phyloP scores from a whole-genome alignment of 1,140 invertebrate species.

The Gonatopus flavifemur region DNA sequence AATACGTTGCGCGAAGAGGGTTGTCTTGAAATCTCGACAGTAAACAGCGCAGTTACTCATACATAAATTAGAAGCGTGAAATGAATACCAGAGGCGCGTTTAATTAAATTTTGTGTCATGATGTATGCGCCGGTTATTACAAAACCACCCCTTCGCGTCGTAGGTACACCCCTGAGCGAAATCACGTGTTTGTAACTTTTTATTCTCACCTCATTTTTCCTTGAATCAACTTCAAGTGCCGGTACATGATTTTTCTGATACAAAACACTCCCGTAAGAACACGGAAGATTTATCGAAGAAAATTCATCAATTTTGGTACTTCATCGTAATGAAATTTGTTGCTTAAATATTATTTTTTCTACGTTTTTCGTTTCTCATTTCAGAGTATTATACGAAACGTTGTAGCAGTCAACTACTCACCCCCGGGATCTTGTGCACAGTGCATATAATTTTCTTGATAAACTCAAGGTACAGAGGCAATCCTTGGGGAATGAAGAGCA shows the following conservation, averaged over 20 bases:
- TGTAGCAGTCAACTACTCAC: conserved; percentile 18
- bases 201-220: conserved; percentile 11
- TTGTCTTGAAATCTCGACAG: conserved; percentile 36
- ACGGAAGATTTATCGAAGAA: too few relatives aligned
- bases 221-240: background rate
- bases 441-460: conserved; percentile 33
- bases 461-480: conserved; percentile 27
- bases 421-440: conserved; percentile 20
- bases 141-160: conserved; percentile 35
- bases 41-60: conserved; percentile 49
- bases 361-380: too few relatives aligned
- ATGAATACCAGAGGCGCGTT: conserved; percentile 52
- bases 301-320: too few relatives aligned
- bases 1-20: conserved; percentile 19
- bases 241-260: background rate
- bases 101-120: conserved; percentile 57
- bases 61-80: conserved; percentile 53
- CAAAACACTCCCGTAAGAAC: too few relatives aligned
- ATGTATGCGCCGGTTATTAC: conserved; percentile 55
- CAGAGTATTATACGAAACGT: conserved; percentile 19
- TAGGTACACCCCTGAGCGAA: conserved; percentile 23
- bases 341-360: too few relatives aligned
- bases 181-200: conserved; percentile 43
- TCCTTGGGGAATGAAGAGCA: conserved; percentile 4
- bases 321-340: too few relatives aligned